Conservation (phyloP, 2,113 vertebrate genomes). For the Andinoacara biseriatus region DNA sequence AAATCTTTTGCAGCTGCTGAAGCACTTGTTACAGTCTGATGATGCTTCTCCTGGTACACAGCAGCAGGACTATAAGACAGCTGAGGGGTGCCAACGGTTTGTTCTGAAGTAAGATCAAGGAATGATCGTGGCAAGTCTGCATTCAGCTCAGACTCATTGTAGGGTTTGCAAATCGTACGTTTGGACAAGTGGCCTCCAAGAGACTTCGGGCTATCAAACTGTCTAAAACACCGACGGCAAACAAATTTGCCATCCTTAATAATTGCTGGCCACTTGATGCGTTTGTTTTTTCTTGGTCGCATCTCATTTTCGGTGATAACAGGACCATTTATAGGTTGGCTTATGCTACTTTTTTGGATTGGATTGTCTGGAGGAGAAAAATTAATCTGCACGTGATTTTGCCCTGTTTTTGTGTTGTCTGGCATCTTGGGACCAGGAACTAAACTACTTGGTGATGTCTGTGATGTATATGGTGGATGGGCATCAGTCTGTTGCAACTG, state of each 20-base stretch:
- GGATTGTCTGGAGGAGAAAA: constrained; percentile 72
- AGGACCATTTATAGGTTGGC: constrained; percentile 21
- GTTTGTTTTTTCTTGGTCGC: constrained; percentile 84
- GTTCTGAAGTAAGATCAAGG: constrained; percentile 90
- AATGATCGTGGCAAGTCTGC: constrained; percentile 86
- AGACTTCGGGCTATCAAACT: constrained; percentile 91
- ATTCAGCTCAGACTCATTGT: constrained; percentile 86
- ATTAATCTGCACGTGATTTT: constrained; percentile 70
- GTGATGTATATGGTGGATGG: constrained; percentile 79
- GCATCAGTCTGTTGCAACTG: constrained; percentile 79
- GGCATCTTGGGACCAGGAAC: constrained; percentile 71
- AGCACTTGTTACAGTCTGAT: constrained; percentile 80
- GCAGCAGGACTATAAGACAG: constrained; percentile 78
- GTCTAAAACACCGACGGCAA: constrained; percentile 91
- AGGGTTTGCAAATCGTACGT: constrained; percentile 89
- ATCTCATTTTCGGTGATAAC: constrained; percentile 71
- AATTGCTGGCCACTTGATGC: constrained; percentile 95
- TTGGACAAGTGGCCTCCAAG: constrained; percentile 97
- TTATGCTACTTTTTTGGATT: background rate
- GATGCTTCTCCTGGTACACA: constrained; percentile 82
- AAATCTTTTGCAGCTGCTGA: constrained; percentile 77
- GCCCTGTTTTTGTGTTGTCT: constrained; percentile 77
- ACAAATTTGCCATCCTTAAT: constrained; percentile 93
- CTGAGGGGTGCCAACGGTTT: constrained; percentile 76
- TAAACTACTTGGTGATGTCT: constrained; percentile 76